These are phyloP conservation scores for Chalcosyrphus nemorum DNA, from an alignment of 2,888 invertebrate species.

Conservation along the genomic window DNA sequence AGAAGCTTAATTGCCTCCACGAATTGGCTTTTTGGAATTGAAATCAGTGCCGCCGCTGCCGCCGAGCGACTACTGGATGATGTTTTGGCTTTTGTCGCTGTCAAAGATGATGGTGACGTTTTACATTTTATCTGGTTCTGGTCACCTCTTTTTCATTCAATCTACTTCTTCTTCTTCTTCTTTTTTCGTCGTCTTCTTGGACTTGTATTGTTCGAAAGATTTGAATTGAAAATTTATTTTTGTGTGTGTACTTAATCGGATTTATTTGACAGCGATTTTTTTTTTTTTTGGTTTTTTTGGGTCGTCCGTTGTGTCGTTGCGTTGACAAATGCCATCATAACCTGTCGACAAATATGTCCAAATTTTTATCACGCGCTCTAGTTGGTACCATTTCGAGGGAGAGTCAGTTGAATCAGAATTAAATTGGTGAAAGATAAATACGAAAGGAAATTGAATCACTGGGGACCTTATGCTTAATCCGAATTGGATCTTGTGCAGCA, in stretches of 20 bases:
- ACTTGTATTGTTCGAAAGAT: conserved; percentile 1
- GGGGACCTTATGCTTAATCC: conserved; percentile 43
- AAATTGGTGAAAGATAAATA: conserved; percentile 5
- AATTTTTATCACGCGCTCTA: conserved; percentile 25
- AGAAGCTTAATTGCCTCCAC: conserved; percentile 67
- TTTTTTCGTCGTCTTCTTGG: not conserved
- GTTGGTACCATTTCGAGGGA: not conserved
- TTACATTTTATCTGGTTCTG: conserved; percentile 33
- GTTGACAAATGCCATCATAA: conserved; percentile 72
- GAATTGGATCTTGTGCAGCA: not conserved
- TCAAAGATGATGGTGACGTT: conserved; percentile 26
- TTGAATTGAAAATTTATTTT: conserved; percentile 25
- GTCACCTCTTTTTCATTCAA: too few relatives aligned
- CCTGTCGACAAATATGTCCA: conserved; percentile 68
- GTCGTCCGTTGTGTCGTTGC: conserved; percentile 45
- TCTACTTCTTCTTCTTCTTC: not conserved
- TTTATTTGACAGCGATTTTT: conserved; percentile 54
- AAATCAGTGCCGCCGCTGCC: not conserved
- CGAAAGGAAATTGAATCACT: conserved; percentile 4
- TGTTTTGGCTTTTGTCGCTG: conserved; percentile 42
- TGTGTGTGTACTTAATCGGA: conserved; percentile 54
- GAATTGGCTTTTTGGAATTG: conserved; percentile 54
- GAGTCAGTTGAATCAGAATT: not conserved
- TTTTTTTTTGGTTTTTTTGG: conserved; percentile 1
- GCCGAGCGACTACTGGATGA: conserved; percentile 59